These are phyloP conservation scores for Neodontobutis hainanensis DNA, from an alignment of 2,113 vertebrate species.

Conservation along the genomic window DNA sequence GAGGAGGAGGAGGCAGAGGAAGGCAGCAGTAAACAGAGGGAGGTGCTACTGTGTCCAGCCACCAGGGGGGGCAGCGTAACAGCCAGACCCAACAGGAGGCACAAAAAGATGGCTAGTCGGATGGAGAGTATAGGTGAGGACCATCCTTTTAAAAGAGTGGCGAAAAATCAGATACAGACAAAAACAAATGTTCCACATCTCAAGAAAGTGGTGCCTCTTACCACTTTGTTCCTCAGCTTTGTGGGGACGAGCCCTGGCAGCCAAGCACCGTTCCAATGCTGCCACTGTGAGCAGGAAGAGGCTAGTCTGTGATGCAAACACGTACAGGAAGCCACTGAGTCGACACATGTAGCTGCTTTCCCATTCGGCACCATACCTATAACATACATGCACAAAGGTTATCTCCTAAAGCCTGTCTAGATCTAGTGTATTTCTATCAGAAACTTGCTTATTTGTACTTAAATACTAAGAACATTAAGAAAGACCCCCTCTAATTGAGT, in stretches of 20 bases:
- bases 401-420: not conserved
- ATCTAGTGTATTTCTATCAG: not conserved
- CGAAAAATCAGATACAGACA: too few relatives aligned
- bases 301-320: conserved; percentile 88
- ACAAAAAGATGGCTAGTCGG: conserved; percentile 38
- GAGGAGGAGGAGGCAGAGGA: conserved; percentile 69
- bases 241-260: not conserved
- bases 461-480: not conserved
- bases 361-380: conserved; percentile 84
- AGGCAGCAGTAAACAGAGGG: conserved; percentile 87
- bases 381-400: conserved; percentile 1
- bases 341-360: conserved; percentile 88
- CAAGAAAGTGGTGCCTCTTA: conserved; percentile 13
- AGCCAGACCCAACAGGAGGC: conserved; percentile 76
- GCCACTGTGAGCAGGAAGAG: conserved; percentile 89
- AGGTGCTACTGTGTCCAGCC: conserved; percentile 80
- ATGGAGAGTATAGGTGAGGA: not conserved
- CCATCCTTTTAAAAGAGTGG: conserved; percentile 20
- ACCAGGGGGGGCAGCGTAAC: conserved; percentile 85
- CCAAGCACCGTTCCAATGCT: conserved; percentile 81
- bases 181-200: not conserved
- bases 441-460: not conserved
- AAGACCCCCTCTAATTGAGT: too few relatives aligned
- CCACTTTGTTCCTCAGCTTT: conserved; percentile 17
- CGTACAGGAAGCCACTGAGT: conserved; percentile 84